Evolutionary conservation across 92 coral and sea anemone genomes (phyloP).

Genomic region (Heliopora coerulea): DNA sequence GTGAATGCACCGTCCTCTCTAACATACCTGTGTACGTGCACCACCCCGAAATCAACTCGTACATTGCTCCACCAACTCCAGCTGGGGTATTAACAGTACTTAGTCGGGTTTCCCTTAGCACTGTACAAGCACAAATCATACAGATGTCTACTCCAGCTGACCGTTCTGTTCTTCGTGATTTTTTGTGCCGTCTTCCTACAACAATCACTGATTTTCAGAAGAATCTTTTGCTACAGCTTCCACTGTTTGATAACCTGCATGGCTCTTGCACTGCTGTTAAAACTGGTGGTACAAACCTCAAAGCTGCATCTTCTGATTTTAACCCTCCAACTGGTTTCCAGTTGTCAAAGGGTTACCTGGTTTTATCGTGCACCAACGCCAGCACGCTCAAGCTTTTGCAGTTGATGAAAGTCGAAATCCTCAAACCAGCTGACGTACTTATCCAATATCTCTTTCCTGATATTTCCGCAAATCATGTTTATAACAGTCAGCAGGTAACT

Average conservation of each 20-base stretch:
- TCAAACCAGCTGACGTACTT: conserved; percentile 49
- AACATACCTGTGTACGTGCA: conserved; percentile 56
- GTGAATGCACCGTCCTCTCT: conserved; percentile 62
- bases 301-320: conserved; percentile 4
- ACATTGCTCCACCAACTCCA: conserved; percentile 63
- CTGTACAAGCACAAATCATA: conserved; percentile 33
- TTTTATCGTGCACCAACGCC: conserved; percentile 40
- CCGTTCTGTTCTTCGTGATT: neutral
- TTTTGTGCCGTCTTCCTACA: neutral
- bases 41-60: conserved; percentile 54
- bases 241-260: conserved; percentile 1
- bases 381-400: conserved; percentile 28
- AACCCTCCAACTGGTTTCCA: conserved; percentile 13
- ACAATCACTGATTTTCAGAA: conserved; percentile 40
- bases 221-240: conserved; percentile 27
- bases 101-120: conserved; percentile 1
- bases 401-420: conserved; percentile 25
- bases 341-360: conserved; percentile 25
- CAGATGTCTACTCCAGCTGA: neutral
- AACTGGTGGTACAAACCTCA: neutral
- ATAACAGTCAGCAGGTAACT: conserved; percentile 49
- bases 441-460: conserved; percentile 46
- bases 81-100: neutral
- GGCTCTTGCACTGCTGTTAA: conserved; percentile 11
- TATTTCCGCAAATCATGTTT: conserved; percentile 21